These are phyloP conservation scores for Eurystomus glaucurus DNA, from an alignment of 2,797 vertebrate genomes.

Conservation along the genomic window DNA sequence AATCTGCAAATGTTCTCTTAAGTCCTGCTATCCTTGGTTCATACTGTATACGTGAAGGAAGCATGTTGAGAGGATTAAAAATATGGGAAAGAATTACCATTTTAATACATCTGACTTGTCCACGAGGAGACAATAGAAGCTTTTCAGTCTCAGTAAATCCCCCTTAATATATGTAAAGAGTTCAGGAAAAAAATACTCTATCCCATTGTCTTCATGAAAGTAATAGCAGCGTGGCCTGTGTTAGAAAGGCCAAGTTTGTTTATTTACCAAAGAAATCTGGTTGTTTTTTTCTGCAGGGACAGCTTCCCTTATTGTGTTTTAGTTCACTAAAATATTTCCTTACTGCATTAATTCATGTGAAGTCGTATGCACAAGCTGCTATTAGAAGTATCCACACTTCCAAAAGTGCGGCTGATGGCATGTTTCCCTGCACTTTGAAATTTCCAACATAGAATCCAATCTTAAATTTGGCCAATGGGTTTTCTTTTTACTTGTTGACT, in stretches of 20 bases:
- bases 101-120: conserved; percentile 78
- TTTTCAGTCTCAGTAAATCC: conserved; percentile 73
- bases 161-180: conserved; percentile 71
- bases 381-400: neutral
- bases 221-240: neutral
- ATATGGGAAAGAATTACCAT: conserved; percentile 73
- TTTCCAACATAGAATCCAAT: neutral
- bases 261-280: conserved; percentile 2
- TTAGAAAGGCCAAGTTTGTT: neutral
- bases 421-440: neutral
- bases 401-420: neutral
- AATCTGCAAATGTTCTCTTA: conserved; percentile 69
- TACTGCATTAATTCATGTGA: neutral
- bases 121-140: conserved; percentile 65
- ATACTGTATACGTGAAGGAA: conserved; percentile 41
- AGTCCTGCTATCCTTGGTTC: conserved; percentile 66
- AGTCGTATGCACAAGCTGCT: neutral
- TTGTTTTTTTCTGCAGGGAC: neutral
- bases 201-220: neutral
- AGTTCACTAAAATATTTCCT: neutral
- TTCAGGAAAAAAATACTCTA: conserved; percentile 40
- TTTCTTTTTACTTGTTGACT: neutral
- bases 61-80: conserved; percentile 76
- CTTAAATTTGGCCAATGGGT: neutral
- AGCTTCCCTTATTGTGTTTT: neutral